Conservation (phyloP, 2,113 vertebrate species). For the Panthera leo region DNA sequence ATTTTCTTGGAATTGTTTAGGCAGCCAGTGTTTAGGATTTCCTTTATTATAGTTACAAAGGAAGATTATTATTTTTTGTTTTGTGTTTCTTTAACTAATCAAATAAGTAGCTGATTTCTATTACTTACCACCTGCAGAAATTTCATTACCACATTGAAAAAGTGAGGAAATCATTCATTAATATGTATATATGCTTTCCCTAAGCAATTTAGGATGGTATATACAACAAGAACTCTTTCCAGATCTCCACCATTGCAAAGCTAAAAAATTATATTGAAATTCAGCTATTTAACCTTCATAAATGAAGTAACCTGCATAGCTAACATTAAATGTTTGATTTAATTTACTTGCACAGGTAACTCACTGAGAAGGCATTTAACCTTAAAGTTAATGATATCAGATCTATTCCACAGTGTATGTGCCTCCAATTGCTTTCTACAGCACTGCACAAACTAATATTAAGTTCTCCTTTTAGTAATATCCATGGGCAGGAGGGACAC, state of each 20-base stretch:
- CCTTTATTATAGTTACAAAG: neutral
- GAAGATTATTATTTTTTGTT: neutral
- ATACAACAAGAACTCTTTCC: conserved; percentile 49
- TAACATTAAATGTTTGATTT: conserved; percentile 73
- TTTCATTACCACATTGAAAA: conserved; percentile 78
- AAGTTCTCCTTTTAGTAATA: conserved; percentile 44
- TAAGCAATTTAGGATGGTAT: conserved; percentile 55
- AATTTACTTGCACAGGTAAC: conserved; percentile 71
- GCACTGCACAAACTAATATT: conserved; percentile 55
- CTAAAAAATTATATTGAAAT: conserved; percentile 69
- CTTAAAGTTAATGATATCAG: conserved; percentile 71
- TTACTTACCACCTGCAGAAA: conserved; percentile 65
- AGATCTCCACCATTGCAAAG: neutral
- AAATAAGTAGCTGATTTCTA: conserved; percentile 76
- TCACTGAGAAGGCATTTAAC: conserved; percentile 69
- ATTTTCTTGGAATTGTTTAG: neutral
- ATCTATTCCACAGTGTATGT: conserved; percentile 53
- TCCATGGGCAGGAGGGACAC: conserved; percentile 49
- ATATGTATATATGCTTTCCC: conserved; percentile 49
- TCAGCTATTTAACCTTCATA: conserved; percentile 73
- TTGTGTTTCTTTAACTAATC: conserved; percentile 51
- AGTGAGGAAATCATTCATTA: conserved; percentile 77
- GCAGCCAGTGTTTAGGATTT: neutral
- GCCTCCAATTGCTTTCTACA: conserved; percentile 63
- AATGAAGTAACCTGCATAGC: conserved; percentile 60